Evolutionary conservation across 2,888 invertebrate species (phyloP).

Genomic region (Monoplex corrugatus): DNA sequence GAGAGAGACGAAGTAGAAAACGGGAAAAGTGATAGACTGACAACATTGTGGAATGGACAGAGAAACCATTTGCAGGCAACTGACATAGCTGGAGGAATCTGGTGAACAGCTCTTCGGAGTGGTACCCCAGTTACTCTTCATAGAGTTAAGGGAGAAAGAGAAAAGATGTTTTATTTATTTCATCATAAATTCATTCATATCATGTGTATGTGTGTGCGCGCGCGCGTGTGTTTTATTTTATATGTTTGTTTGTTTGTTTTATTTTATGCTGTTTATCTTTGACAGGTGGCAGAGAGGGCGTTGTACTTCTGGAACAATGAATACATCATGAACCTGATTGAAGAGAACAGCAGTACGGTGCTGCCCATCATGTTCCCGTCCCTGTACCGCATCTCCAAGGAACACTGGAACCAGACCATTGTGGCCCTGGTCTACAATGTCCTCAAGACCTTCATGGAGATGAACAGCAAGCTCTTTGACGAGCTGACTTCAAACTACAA

Average conservation of each 20-base stretch:
- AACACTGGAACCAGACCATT: conserved; percentile 94
- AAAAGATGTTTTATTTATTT: too few species aligned
- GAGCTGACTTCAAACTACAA: conserved; percentile 96
- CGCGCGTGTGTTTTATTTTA: neutral
- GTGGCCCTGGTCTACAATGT: conserved; percentile 93
- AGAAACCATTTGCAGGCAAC: too few species aligned
- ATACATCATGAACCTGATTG: conserved; percentile 90
- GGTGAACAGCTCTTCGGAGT: too few species aligned
- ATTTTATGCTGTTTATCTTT: neutral
- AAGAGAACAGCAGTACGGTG: conserved; percentile 89
- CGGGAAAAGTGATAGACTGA: too few species aligned
- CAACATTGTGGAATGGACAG: too few species aligned
- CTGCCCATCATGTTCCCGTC: conserved; percentile 92
- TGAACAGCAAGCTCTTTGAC: conserved; percentile 91
- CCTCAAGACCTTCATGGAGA: conserved; percentile 92
- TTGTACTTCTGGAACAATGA: conserved; percentile 94
- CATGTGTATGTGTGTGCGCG: too few species aligned
- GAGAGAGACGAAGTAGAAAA: too few species aligned
- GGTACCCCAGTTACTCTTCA: too few species aligned
- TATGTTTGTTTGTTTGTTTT: neutral
- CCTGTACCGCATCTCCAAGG: conserved; percentile 89
- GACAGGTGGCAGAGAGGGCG: conserved; percentile 89
- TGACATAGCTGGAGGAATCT: too few species aligned
- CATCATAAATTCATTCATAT: too few species aligned
- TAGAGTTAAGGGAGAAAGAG: too few species aligned